These are phyloP conservation scores for Linurgus olivaceus DNA, from an alignment of 2,797 vertebrate genomes.

Conservation along the genomic window DNA sequence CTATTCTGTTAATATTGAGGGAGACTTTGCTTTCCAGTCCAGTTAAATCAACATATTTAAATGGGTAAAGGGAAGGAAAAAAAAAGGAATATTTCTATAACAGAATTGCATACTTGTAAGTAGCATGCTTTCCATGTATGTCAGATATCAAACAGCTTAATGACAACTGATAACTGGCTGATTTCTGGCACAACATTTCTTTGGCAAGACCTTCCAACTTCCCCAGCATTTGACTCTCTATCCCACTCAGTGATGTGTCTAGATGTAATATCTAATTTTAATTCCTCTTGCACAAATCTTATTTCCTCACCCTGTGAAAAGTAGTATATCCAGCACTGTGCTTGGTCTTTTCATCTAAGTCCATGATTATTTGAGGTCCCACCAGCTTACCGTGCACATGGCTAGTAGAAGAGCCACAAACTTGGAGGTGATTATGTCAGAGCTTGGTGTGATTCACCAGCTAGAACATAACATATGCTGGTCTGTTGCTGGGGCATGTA, in stretches of 20 bases:
- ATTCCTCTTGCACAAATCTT: not conserved
- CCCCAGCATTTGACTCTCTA: not conserved
- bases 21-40: not conserved
- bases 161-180: conserved; percentile 67
- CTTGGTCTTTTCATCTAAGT: not conserved
- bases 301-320: not conserved
- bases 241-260: not conserved
- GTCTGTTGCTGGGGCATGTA: not conserved
- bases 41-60: not conserved
- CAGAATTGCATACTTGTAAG: conserved; percentile 24
- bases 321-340: not conserved
- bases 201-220: not conserved
- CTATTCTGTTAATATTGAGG: not conserved
- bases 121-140: conserved; percentile 33
- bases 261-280: not conserved
- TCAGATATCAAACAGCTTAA: conserved; percentile 42
- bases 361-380: not conserved
- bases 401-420: not conserved
- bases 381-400: not conserved
- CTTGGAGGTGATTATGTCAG: not conserved
- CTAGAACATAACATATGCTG: not conserved
- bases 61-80: not conserved
- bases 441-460: not conserved
- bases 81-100: not conserved
- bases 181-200: conserved; percentile 10